Evolutionary conservation across 2,797 vertebrate genomes (phyloP), one percentile per base, ranked within the genome.

Genomic region (Zalophus californianus): DNA sequence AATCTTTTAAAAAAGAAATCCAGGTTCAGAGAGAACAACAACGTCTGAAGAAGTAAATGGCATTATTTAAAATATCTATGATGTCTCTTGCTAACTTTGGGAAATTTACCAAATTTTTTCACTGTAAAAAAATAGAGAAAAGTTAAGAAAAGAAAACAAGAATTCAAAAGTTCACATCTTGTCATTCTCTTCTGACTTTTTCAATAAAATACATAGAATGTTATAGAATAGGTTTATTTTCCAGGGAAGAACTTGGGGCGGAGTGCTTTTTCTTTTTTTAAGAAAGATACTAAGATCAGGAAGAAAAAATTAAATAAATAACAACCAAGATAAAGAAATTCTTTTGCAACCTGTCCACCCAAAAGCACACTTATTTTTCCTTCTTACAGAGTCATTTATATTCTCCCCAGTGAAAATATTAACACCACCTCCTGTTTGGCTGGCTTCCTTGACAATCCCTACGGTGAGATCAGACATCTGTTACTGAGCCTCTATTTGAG

Each of bases 221-320:
- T 85, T 54, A 84, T 4, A 84, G 20, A 58, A 56, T 44, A 80
- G 11, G 9, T 44, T 80, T 60, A 38, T n/a, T 80, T 38, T 66
- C 35, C 27, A 82, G 66, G 52, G 4, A 91, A 90, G 73, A 90
- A 90, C n/a, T 68, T 91, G 3, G 70, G 84, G 18, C 35, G 35
- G 89, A 21, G 32, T 32, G 13, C 2, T 73, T 78, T 52, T 21
- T 48, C 15, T 18, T 77, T 75, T 56, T 90, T 77, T 21, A 77
- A 38, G 64, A 58, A 90, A 62, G 4, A 70, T 18, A 29, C 83
- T 38, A 95, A 88, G 23, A 94, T 80, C 15, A 9, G 5, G 7
- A 82, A 94, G 70, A 73, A 75, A 94, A 79, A 87, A 72, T n/a
- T 25, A 97, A 92, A 54, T 48, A 91, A 91, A 21, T 66, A 85